phyloP scores from a whole-genome alignment of 2,113 vertebrate species.

The Scalopus aquaticus region DNA sequence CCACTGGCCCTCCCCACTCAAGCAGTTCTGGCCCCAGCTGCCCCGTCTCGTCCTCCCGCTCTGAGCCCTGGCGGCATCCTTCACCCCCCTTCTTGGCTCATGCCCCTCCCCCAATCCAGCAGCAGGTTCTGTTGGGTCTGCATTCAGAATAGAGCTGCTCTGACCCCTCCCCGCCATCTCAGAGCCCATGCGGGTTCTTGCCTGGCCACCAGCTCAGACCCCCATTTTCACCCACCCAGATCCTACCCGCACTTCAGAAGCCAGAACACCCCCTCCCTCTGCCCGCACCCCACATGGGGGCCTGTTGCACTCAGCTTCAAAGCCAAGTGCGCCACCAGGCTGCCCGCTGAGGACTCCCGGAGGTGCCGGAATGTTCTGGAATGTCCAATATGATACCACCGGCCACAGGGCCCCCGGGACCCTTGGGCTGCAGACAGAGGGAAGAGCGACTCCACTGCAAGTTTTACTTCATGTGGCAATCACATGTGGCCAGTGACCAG shows the following conservation, averaged over 20 bases:
- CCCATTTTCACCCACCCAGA: not conserved
- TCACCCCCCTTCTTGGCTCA: too few species aligned
- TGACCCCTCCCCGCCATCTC: not conserved
- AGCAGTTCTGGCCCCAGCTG: not conserved
- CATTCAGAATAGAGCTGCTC: too few species aligned
- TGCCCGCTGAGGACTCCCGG: not conserved
- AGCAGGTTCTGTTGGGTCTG: not conserved
- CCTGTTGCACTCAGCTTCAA: not conserved
- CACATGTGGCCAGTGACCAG: not conserved
- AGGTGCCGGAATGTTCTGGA: not conserved
- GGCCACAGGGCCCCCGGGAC: not conserved
- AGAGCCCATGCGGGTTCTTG: rapidly evolving
- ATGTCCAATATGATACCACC: not conserved
- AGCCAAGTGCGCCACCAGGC: rapidly evolving
- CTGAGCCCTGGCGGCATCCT: not conserved
- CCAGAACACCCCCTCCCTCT: not conserved
- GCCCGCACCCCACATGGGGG: not conserved
- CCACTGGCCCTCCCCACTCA: not conserved
- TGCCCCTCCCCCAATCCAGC: rapidly evolving
- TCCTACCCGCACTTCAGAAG: not conserved
- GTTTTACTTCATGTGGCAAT: not conserved
- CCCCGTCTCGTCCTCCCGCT: not conserved
- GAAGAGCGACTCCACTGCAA: not conserved
- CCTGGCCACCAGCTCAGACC: rapidly evolving
- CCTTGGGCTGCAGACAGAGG: not conserved